These are phyloP conservation scores for Actinernus sp. DNA, from an alignment of 92 coral and sea anemone genomes.

Conservation along the genomic window DNA sequence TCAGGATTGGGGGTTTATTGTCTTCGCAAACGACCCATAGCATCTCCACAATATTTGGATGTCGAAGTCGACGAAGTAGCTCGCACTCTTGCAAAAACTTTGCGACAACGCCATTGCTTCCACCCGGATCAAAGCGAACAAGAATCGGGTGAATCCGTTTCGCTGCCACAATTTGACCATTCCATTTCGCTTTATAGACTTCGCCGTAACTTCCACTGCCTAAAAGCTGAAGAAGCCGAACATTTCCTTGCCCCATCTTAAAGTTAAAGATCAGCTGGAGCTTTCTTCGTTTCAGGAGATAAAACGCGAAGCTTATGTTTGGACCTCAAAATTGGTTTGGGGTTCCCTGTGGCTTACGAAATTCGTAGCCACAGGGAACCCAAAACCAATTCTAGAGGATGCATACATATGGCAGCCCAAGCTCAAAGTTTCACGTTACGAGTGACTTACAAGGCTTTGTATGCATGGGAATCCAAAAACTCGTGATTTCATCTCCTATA, in stretches of 20 bases:
- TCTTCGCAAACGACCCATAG: constrained; percentile 15
- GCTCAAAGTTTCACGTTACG: too few species aligned
- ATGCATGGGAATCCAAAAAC: too few species aligned
- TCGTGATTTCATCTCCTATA: too few species aligned
- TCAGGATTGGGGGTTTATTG: constrained; percentile 38
- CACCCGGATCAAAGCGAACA: constrained; percentile 10
- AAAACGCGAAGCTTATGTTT: too few species aligned
- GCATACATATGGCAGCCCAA: too few species aligned
- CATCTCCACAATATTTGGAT: constrained; percentile 43
- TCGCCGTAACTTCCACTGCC: constrained; percentile 55
- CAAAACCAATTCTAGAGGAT: too few species aligned
- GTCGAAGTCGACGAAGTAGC: constrained; percentile 28
- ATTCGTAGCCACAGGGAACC: too few species aligned
- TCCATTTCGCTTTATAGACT: constrained; percentile 61
- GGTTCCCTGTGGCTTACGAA: too few species aligned
- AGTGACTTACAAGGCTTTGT: too few species aligned
- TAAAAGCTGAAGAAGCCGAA: constrained; percentile 26
- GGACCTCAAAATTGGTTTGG: too few species aligned
- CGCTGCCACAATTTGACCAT: constrained; percentile 63
- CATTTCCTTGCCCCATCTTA: constrained; percentile 40
- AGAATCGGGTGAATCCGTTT: constrained; percentile 43
- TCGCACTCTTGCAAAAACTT: constrained; percentile 40
- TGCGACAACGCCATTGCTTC: constrained; percentile 5
- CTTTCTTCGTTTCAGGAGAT: too few species aligned
- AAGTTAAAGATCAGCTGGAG: too few species aligned